Evolutionary conservation across 2,113 vertebrate genomes (phyloP), one percentile per base, ranked within the genome.

Genomic region (Epinephelus moara): DNA sequence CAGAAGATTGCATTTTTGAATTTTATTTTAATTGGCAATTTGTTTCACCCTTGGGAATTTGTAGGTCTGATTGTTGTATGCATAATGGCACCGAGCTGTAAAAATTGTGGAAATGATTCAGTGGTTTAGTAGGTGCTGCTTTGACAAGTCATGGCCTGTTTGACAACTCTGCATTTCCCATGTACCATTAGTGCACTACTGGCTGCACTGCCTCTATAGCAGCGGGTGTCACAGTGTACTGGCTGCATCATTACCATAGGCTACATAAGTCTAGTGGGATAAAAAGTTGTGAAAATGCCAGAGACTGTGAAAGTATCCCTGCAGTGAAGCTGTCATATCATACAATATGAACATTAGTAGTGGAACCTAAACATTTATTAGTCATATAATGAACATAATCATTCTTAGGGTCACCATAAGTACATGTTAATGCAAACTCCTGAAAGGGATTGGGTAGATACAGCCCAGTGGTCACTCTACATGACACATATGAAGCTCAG

Each of bases 151-250:
- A 18, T 40, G 15, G 60, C n/a, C 2, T 78, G 37, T 76, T 71
- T 52, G 53, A 77, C 52, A 79, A 72, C 30, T 25, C 74, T 45
- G 23, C 62, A 62, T 82, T 87, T 85, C 55, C 57, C 21, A 52
- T 30, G 8, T 62, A 70, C 66, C 62, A 81, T 81, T 64, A 79
- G 23, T 60, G 59, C n/a, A 70, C 21, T 56, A 19, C 23, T 47
- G 47, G 23, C 78, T 79, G 40, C 27, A 45, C 55, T 57, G 25
- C n/a, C 50, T 23, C 10, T 42, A 14, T 21, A 70, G 40, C 45
- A 45, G n/a, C 2, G 0, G 42, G 15, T 45, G 21, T 27, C 25
- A 67, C 25, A 70, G 27, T 66, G 37, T 25, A 21, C 66, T 45
- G 70, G n/a, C 47, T 66, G 23, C 66, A 73, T 74, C 69, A 80